These are phyloP conservation scores for Leucophenga montana DNA, from an alignment of 2,888 invertebrate genomes.

Conservation along the genomic window DNA sequence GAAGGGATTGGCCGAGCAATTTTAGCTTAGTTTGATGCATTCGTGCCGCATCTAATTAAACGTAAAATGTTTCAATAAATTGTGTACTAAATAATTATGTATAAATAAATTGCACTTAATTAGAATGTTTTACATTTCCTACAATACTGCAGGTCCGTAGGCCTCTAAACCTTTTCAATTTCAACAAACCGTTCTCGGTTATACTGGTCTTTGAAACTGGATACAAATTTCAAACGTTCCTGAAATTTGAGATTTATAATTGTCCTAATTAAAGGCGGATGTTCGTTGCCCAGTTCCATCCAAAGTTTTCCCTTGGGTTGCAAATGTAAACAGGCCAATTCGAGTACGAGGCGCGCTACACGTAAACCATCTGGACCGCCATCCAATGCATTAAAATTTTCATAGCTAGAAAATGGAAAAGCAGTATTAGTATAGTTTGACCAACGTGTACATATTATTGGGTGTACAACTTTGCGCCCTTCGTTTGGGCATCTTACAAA, in stretches of 20 bases:
- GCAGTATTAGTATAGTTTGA: background rate
- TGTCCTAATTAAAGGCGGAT: constrained; percentile 74
- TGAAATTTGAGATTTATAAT: constrained; percentile 72
- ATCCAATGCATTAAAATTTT: constrained; percentile 78
- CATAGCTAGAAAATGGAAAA: constrained; percentile 74
- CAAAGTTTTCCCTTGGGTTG: constrained; percentile 75
- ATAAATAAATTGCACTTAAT: too few species aligned
- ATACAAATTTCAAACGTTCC: constrained; percentile 70
- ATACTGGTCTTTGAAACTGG: constrained; percentile 75
- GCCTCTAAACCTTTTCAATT: constrained; percentile 71
- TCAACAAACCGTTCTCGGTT: constrained; percentile 77
- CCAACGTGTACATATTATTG: too few species aligned
- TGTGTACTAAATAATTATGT: too few species aligned
- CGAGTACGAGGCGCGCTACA: constrained; percentile 76
- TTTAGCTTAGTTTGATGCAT: too few species aligned
- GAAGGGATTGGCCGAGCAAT: too few species aligned
- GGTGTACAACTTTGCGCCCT: too few species aligned
- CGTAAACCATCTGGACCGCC: constrained; percentile 79
- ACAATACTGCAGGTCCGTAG: too few species aligned
- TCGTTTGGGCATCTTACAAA: too few species aligned
- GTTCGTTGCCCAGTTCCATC: constrained; percentile 77
- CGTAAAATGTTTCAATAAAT: too few species aligned
- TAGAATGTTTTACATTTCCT: too few species aligned
- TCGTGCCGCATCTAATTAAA: too few species aligned
- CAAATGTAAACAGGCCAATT: constrained; percentile 74